These are phyloP conservation scores for Baryphthengus martii DNA, from an alignment of 2,113 vertebrate genomes.

Conservation along the genomic window DNA sequence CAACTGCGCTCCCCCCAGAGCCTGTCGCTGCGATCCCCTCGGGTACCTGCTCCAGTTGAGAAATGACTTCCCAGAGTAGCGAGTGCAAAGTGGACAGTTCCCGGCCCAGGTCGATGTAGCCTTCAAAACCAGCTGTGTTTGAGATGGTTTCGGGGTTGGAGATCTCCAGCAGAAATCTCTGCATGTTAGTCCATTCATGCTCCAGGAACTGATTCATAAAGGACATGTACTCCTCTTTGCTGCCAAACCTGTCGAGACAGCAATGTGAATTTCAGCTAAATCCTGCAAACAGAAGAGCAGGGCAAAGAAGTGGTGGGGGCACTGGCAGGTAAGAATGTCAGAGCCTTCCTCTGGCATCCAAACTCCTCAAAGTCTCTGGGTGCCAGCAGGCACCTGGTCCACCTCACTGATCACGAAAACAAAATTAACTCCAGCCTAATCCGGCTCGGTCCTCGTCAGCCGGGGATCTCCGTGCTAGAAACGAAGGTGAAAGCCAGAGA, in stretches of 20 bases:
- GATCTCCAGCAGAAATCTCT: constrained; percentile 93
- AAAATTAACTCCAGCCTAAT: background rate
- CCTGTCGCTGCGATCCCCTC: background rate
- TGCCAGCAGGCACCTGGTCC: background rate
- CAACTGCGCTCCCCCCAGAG: background rate
- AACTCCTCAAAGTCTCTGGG: background rate
- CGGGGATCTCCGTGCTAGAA: background rate
- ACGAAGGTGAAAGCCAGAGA: background rate
- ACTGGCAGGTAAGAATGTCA: fast-evolving
- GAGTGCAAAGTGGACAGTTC: constrained; percentile 94
- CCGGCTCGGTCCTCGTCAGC: background rate
- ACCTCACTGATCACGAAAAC: background rate
- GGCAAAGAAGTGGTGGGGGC: background rate
- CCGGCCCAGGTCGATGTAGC: constrained; percentile 94
- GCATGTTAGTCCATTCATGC: constrained; percentile 97
- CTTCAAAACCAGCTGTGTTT: constrained; percentile 94
- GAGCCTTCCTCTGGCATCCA: background rate
- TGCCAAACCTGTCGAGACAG: constrained; percentile 84
- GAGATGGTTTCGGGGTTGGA: constrained; percentile 96
- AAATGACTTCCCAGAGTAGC: constrained; percentile 90
- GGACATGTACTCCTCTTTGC: constrained; percentile 98
- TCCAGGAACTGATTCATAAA: constrained; percentile 99
- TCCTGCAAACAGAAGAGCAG: background rate
- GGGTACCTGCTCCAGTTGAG: constrained; percentile 90
- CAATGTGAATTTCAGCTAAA: background rate